Conservation (phyloP, 2,888 invertebrate species). For the Dinocampus coccinellae region DNA sequence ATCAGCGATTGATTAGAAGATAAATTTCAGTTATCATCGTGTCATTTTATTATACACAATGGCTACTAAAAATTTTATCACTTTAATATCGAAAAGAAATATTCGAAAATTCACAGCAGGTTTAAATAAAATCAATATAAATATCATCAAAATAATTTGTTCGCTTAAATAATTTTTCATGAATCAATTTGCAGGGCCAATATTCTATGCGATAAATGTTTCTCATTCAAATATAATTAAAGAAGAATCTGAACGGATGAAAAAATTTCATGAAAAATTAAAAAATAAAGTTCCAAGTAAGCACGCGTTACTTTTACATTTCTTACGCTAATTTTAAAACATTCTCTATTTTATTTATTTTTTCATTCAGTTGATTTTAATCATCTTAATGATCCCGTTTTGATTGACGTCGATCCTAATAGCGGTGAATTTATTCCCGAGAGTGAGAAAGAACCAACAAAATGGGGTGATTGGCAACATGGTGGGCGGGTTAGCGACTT, state of each 20-base stretch:
- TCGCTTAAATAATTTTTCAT: neutral
- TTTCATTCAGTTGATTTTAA: neutral
- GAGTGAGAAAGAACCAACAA: constrained; percentile 59
- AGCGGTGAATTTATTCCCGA: constrained; percentile 55
- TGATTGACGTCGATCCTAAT: constrained; percentile 55
- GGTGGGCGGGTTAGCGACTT: constrained; percentile 62
- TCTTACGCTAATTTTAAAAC: neutral
- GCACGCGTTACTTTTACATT: neutral
- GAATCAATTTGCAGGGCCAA: constrained; percentile 22
- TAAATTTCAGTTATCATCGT: neutral
- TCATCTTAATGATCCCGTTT: constrained; percentile 53
- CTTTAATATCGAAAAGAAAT: constrained; percentile 6
- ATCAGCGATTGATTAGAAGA: neutral
- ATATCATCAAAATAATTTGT: neutral
- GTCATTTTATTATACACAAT: constrained; percentile 8
- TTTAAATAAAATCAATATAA: neutral
- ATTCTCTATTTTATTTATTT: neutral
- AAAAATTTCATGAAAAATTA: constrained; percentile 57
- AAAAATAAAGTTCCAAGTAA: constrained; percentile 40
- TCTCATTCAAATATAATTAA: constrained; percentile 1
- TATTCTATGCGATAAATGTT: constrained; percentile 15
- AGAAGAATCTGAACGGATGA: constrained; percentile 56
- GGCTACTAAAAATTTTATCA: constrained; percentile 19
- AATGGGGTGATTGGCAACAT: constrained; percentile 64
- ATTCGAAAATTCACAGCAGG: constrained; percentile 22